Base-by-base conservation (phyloP, 2,797 vertebrate species). In the Syngnathus rostellatus region DNA sequence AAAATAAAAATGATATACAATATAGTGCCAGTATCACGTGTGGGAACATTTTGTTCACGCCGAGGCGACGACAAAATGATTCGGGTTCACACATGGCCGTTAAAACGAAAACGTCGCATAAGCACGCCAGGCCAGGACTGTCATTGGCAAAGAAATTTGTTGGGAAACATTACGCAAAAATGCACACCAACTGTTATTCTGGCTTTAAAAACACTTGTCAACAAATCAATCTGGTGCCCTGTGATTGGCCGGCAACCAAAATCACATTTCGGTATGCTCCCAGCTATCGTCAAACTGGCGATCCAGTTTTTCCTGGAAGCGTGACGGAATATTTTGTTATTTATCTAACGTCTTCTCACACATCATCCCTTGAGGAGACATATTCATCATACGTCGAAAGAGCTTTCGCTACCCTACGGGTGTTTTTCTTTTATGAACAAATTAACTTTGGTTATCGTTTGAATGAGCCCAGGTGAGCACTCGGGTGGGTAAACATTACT, bases 351-450 rank as follows among this genome's bases (percentile, higher is more conserved):
- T 40, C 43, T 75, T 78, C 67, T 62, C 68, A 67, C 59, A 59
- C 46, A 70, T 75, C 72, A 64, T 69, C 41, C 69, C 78, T 73
- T 54, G 71, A 74, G 80, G 77, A 82, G 68, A 73, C 64, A 65
- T 40, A 67, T 66, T 82, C 81, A 88, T 88, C 81, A 86, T 74
- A 72, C 70, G 60, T 73, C 62, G 67, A 64, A 76, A 67, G 72
- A 77, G 78, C 66, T 83, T 80, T 68, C 68, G 53, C 67, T 64
- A 69, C 63, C 76, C 69, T 46, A 0, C 21, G 75, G 78, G 57
- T 45, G 11, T 70, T 74, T 72, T 67, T 41, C 48, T 66, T 23
- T 23, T 10, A 5, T 23, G 0, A 55, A 67, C 62, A 71, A 76
- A 77, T 83, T 75, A 65, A 69, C 71, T 66, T 45, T 41, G 65